These are phyloP conservation scores for Odontamblyopus lacepedii DNA, from an alignment of 2,797 vertebrate genomes.

Conservation along the genomic window DNA sequence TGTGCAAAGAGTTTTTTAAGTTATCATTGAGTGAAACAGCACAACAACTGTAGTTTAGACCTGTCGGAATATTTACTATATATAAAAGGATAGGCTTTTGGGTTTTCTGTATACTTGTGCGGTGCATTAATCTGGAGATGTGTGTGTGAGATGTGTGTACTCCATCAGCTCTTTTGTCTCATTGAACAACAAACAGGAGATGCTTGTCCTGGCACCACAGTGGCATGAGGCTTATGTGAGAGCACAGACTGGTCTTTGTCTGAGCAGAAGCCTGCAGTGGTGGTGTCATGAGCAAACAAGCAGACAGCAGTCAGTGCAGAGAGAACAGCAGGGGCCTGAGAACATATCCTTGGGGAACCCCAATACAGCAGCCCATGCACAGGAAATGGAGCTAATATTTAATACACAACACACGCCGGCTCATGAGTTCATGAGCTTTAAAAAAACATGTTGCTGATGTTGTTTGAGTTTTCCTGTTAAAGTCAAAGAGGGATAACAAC, in stretches of 20 bases:
- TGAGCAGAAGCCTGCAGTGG: slow-evolving; percentile 2
- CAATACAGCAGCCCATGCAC: neutral
- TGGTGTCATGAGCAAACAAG: slow-evolving; percentile 7
- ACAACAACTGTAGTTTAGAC: neutral
- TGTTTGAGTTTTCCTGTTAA: neutral
- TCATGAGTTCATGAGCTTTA: slow-evolving; percentile 4
- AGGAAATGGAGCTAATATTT: slow-evolving; percentile 3
- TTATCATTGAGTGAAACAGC: neutral
- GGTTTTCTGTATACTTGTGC: too few relatives aligned
- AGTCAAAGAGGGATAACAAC: neutral
- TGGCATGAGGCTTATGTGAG: slow-evolving; percentile 5
- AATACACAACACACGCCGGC: neutral
- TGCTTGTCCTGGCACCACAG: slow-evolving; percentile 7
- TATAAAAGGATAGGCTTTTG: too few relatives aligned
- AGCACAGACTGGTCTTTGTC: slow-evolving; percentile 11
- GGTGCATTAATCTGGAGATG: neutral
- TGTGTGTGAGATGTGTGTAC: neutral
- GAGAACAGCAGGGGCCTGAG: slow-evolving; percentile 11
- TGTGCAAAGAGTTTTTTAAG: neutral
- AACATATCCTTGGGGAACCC: slow-evolving; percentile 1
- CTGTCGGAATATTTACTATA: too few relatives aligned
- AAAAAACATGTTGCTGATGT: neutral
- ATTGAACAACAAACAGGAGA: slow-evolving; percentile 1
- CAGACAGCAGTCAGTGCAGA: neutral
- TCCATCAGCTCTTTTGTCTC: neutral